phyloP scores from a whole-genome alignment of 2,113 vertebrate genomes.

The Hepsetus odoe region DNA sequence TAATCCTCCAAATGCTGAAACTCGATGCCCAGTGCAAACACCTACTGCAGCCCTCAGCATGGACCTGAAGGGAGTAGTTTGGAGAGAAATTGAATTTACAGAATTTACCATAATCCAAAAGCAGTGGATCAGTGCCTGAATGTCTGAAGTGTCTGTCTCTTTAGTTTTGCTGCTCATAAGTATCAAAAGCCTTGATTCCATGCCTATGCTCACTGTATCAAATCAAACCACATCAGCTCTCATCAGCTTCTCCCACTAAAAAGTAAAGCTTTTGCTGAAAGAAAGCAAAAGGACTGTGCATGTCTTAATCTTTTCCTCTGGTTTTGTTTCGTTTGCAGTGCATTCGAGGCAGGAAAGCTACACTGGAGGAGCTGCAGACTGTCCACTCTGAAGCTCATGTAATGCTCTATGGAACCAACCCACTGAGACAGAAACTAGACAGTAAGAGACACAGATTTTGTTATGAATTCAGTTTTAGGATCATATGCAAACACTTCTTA shows the following conservation, averaged over 20 bases:
- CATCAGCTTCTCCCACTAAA: no score
- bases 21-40: background rate
- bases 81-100: background rate
- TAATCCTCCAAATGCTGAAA: background rate
- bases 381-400: conserved; percentile 94
- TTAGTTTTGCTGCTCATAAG: no score
- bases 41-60: background rate
- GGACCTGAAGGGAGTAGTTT: background rate
- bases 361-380: conserved; percentile 91
- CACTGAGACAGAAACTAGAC: conserved; percentile 94
- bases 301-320: background rate
- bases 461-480: no score
- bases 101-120: background rate
- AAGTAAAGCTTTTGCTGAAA: no score
- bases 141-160: no score
- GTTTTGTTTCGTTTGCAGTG: conserved; percentile 72
- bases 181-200: no score
- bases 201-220: no score
- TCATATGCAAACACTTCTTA: no score
- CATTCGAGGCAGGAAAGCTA: conserved; percentile 93
- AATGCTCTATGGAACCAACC: conserved; percentile 95
- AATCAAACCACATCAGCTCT: no score
- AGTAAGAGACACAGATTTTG: conserved; percentile 76
- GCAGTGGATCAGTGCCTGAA: background rate
- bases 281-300: background rate